A percentile compares a stretch with the other conserved stretches of the same genome.
These are phyloP conservation scores for Eupithecia insigniata DNA, from an alignment of 2,888 invertebrate species.

Conservation along the genomic window DNA sequence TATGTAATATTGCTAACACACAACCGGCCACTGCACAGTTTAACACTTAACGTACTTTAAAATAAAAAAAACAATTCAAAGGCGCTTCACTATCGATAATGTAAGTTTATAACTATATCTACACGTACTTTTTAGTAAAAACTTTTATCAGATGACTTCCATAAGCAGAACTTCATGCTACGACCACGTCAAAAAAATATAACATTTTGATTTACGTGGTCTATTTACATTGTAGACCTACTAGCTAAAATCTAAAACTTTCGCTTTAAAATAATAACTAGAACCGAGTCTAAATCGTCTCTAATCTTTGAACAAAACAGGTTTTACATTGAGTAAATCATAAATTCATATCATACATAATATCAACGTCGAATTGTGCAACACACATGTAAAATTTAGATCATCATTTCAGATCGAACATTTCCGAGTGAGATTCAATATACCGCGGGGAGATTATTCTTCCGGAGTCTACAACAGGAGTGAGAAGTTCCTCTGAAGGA, in stretches of 20 bases:
- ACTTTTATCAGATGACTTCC: background rate
- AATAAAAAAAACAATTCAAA: background rate
- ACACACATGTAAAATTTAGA: conserved; percentile 19
- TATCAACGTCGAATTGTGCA: conserved; percentile 16
- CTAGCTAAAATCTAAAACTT: background rate
- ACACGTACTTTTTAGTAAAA: background rate
- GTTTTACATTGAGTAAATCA: background rate
- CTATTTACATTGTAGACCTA: background rate
- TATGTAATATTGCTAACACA: conserved; percentile 34
- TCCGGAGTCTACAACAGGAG: conserved; percentile 86
- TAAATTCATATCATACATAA: background rate
- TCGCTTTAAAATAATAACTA: background rate
- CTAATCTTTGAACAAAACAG: conserved; percentile 11
- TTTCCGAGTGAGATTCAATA: conserved; percentile 71
- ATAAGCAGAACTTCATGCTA: background rate
- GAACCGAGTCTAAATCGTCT: background rate
- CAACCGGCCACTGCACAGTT: background rate
- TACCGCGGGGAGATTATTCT: conserved; percentile 75
- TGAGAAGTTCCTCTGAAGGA: conserved; percentile 87
- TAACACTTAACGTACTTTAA: background rate
- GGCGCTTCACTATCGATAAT: background rate
- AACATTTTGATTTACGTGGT: background rate
- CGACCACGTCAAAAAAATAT: background rate
- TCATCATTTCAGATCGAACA: conserved; percentile 68
- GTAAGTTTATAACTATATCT: background rate